These are phyloP conservation scores for Typhlichthys eigenmanni DNA, from an alignment of 2,797 vertebrate genomes.

Conservation along the genomic window DNA sequence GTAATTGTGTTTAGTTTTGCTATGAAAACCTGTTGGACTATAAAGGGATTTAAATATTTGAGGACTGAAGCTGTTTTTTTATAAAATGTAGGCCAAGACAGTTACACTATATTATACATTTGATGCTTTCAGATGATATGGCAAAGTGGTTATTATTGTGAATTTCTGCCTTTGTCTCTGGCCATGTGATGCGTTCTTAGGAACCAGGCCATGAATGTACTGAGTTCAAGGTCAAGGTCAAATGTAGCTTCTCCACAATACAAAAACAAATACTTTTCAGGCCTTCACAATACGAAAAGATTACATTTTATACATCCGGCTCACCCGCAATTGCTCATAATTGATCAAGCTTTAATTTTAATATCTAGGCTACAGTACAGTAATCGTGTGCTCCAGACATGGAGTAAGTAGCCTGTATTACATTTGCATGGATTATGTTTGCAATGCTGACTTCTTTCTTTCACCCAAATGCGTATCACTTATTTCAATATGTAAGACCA, in stretches of 20 bases:
- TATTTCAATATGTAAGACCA: too few species aligned
- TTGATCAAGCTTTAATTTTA: neutral
- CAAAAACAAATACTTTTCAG: too few species aligned
- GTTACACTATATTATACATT: constrained; percentile 16
- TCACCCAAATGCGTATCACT: too few species aligned
- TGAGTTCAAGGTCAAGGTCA: neutral
- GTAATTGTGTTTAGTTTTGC: constrained; percentile 1
- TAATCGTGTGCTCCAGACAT: neutral
- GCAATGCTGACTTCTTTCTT: neutral
- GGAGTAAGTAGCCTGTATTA: neutral
- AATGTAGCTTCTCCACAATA: too few species aligned
- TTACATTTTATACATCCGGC: neutral
- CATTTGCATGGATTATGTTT: neutral
- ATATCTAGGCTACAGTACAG: neutral
- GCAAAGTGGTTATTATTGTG: neutral
- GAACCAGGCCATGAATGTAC: neutral
- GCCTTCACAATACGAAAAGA: neutral
- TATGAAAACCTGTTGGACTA: neutral
- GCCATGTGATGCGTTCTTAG: constrained; percentile 1
- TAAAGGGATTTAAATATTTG: constrained; percentile 25
- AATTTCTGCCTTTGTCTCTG: constrained; percentile 6
- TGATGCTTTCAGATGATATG: constrained; percentile 15
- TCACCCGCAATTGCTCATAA: neutral
- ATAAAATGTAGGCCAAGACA: constrained; percentile 44
- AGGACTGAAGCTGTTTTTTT: constrained; percentile 24